Evolutionary conservation across 2,113 vertebrate genomes (phyloP).

Genomic region (Forbesichthys papilliferus): DNA sequence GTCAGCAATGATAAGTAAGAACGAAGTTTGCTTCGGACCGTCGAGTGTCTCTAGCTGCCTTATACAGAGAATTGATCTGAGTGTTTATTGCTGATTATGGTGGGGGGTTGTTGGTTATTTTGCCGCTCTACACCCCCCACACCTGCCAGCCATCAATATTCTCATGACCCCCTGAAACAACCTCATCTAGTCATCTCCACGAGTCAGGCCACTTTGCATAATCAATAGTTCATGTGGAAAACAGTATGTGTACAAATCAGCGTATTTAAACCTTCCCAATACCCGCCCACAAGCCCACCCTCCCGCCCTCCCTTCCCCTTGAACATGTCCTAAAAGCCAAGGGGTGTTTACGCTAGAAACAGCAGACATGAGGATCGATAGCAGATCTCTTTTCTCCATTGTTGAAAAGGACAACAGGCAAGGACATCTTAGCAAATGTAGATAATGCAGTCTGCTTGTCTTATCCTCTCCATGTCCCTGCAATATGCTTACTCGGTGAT

Average conservation of each 20-base stretch:
- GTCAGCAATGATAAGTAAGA: neutral
- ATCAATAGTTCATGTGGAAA: slow-evolving; percentile 51
- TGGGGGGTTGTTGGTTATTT: slow-evolving; percentile 50
- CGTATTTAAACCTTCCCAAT: neutral
- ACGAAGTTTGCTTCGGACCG: slow-evolving; percentile 48
- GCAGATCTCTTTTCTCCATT: slow-evolving; percentile 27
- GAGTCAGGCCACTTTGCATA: slow-evolving; percentile 47
- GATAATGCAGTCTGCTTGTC: slow-evolving; percentile 49
- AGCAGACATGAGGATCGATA: slow-evolving; percentile 61
- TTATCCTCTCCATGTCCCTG: slow-evolving; percentile 68
- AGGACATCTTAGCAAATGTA: slow-evolving; percentile 61
- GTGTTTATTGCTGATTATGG: slow-evolving; percentile 68
- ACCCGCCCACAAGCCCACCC: slow-evolving; percentile 15
- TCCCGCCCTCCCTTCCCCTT: slow-evolving; percentile 12
- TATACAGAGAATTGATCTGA: slow-evolving; percentile 55
- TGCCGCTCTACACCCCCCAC: slow-evolving; percentile 34
- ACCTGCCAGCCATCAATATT: slow-evolving; percentile 63
- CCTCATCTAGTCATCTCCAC: slow-evolving; percentile 16
- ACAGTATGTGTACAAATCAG: slow-evolving; percentile 20
- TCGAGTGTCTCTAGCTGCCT: slow-evolving; percentile 24
- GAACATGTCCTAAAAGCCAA: slow-evolving; percentile 30
- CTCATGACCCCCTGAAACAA: slow-evolving; percentile 63
- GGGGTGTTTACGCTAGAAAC: slow-evolving; percentile 40
- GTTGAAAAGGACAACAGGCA: slow-evolving; percentile 66
- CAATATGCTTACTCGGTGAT: slow-evolving; percentile 54